Conservation (phyloP, 2,888 invertebrate genomes). For the Melanchra persicariae region DNA sequence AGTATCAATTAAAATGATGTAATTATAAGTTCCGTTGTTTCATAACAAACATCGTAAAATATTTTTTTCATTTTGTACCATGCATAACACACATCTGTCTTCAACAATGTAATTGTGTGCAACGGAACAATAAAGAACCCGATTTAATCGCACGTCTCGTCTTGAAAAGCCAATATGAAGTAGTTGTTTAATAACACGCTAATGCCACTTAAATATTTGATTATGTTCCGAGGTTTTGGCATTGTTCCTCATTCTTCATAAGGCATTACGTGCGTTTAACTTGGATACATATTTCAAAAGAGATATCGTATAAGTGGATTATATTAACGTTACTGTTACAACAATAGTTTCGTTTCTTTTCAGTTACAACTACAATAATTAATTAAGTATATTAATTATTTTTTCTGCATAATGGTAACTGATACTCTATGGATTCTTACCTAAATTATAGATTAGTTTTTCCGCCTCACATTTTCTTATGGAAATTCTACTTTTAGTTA, state of each 20-base stretch:
- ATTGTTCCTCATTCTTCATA: constrained; percentile 59
- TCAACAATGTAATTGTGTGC: constrained; percentile 27
- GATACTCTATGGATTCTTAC: too few species aligned
- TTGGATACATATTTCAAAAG: constrained; percentile 46
- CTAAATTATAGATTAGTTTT: background rate
- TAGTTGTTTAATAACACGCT: constrained; percentile 58
- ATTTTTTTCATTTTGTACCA: background rate
- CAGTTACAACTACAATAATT: background rate
- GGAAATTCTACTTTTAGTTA: background rate
- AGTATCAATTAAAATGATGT: background rate
- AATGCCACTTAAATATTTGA: constrained; percentile 59
- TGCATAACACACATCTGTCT: constrained; percentile 41
- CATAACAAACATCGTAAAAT: constrained; percentile 7
- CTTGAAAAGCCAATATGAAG: constrained; percentile 45
- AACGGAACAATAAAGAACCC: constrained; percentile 44
- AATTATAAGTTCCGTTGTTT: constrained; percentile 3
- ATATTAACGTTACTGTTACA: background rate
- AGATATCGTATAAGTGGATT: constrained; percentile 40
- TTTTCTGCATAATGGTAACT: too few species aligned
- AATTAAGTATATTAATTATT: too few species aligned
- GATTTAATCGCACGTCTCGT: constrained; percentile 49
- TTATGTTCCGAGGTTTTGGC: constrained; percentile 52
- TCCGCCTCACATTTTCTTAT: background rate
- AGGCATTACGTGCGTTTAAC: constrained; percentile 47
- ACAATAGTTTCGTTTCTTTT: background rate